Evolutionary conservation across 2,888 invertebrate species (phyloP).

Genomic region (Strigamia transsilvanica): DNA sequence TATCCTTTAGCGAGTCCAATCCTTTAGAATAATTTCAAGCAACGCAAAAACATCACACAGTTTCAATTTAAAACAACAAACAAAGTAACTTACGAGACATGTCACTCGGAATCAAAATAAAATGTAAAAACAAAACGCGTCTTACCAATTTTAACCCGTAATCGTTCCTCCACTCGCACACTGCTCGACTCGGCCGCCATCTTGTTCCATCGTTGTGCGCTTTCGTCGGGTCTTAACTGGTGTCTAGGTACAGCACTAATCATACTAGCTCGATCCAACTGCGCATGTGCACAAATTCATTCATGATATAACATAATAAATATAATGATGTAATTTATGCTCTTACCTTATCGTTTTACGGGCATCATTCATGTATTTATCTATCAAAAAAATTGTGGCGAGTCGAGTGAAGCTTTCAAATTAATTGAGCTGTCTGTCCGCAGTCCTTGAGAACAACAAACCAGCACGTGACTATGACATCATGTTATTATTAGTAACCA

Average conservation of each 20-base stretch:
- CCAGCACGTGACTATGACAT: not conserved
- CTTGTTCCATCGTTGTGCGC: conserved; percentile 55
- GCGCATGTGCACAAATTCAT: not conserved
- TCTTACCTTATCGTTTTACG: not conserved
- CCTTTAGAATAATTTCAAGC: not conserved
- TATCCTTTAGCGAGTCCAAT: not conserved
- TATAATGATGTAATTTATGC: not conserved
- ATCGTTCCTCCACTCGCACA: conserved; percentile 90
- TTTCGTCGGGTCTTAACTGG: not conserved
- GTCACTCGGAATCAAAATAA: not conserved
- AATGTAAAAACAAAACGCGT: not conserved
- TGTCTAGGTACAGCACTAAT: conserved; percentile 13
- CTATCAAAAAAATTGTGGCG: not conserved
- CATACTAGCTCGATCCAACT: not conserved
- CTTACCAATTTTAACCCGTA: conserved; percentile 94
- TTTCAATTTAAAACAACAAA: not conserved
- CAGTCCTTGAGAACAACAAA: not conserved
- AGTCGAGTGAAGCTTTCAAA: not conserved
- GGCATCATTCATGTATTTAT: not conserved
- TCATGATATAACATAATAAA: not conserved
- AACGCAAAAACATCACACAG: not conserved
- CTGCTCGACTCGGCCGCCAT: conserved; percentile 63
- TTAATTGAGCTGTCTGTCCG: not conserved
- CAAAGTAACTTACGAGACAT: too few species aligned
- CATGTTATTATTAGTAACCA: not conserved